These are phyloP conservation scores for Lycaon pictus DNA, from an alignment of 2,113 vertebrate genomes.

Conservation along the genomic window DNA sequence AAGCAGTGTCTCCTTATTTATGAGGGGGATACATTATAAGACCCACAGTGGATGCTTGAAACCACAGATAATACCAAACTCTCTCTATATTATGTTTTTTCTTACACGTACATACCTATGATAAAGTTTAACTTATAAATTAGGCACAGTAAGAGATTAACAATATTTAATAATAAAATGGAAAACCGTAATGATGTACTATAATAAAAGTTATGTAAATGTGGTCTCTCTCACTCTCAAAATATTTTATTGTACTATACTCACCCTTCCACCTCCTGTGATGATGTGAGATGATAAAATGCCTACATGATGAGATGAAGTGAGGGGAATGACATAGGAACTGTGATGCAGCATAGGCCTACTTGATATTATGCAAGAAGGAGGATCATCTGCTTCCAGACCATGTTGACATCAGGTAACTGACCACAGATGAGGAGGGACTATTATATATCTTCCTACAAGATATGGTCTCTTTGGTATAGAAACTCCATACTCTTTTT, in stretches of 20 bases:
- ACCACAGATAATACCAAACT: not conserved
- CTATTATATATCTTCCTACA: not conserved
- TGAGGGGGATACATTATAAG: not conserved
- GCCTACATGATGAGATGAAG: not conserved
- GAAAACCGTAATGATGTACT: not conserved
- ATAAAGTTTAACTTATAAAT: not conserved
- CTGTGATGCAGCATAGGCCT: not conserved
- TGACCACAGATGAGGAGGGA: not conserved
- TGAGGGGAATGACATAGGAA: not conserved
- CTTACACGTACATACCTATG: not conserved
- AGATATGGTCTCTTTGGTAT: not conserved
- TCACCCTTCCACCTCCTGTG: not conserved
- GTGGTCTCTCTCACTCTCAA: not conserved
- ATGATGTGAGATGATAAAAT: not conserved
- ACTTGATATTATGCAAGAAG: not conserved
- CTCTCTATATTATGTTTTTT: not conserved
- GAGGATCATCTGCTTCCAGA: not conserved
- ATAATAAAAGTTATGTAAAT: not conserved
- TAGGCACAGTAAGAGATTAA: not conserved
- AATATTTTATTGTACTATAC: not conserved
- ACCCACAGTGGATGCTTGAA: not conserved
- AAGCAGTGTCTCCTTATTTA: not conserved
- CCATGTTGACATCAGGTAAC: not conserved
- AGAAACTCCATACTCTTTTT: no score
- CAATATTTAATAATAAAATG: not conserved